These are phyloP conservation scores for Hippolais icterina DNA, from an alignment of 2,113 vertebrate genomes.

Conservation along the genomic window DNA sequence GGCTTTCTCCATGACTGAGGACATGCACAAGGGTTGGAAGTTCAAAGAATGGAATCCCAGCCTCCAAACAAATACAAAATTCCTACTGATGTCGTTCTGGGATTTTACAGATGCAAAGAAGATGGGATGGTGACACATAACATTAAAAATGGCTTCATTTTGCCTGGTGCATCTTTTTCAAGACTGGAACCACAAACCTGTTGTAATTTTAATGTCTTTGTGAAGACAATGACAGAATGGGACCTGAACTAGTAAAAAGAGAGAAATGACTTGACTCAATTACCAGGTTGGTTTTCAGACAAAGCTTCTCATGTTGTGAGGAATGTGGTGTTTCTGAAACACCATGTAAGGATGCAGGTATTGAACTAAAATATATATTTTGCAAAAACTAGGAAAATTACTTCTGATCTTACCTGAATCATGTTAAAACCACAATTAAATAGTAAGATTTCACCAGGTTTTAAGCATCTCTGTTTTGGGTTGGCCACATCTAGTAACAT, in stretches of 20 bases:
- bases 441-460: background rate
- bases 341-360: background rate
- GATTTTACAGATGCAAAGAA: background rate
- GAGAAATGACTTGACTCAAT: background rate
- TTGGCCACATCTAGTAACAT: background rate
- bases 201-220: background rate
- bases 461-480: background rate
- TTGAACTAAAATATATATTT: background rate
- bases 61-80: background rate
- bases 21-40: background rate
- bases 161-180: background rate
- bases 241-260: background rate
- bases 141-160: background rate
- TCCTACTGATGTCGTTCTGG: background rate
- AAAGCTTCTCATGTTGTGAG: background rate
- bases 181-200: background rate
- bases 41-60: background rate
- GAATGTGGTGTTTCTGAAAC: background rate
- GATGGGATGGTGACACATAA: background rate
- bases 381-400: background rate
- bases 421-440: background rate
- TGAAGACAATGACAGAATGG: background rate
- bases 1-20: background rate
- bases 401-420: background rate
- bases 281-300: background rate